Percentiles rank a stretch among this genome's conserved stretches.
phyloP scores from a whole-genome alignment of 2,113 vertebrate species.

The Blennius ocellaris region DNA sequence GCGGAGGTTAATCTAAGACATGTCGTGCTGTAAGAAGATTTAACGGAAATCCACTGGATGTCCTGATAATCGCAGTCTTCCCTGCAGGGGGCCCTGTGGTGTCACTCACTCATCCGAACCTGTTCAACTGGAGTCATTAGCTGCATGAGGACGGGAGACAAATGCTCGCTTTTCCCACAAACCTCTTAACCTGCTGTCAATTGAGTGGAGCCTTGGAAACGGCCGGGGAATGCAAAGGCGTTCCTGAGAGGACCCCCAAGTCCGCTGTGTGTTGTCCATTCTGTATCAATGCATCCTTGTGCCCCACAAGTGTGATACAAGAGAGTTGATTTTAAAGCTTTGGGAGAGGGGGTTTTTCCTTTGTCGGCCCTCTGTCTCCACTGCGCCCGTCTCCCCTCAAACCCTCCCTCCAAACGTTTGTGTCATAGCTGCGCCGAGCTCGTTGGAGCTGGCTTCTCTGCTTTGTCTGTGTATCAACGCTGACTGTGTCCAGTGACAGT shows the following conservation, averaged over 20 bases:
- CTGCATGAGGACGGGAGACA: conserved; percentile 69
- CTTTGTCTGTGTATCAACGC: conserved; percentile 2
- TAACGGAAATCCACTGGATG: too few relatives aligned
- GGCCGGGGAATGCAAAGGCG: conserved; percentile 70
- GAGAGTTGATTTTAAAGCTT: conserved; percentile 54
- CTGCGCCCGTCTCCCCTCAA: neutral
- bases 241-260: conserved; percentile 64
- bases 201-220: conserved; percentile 79
- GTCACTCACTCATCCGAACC: conserved; percentile 45
- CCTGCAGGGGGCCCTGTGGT: conserved; percentile 65
- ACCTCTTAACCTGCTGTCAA: conserved; percentile 82
- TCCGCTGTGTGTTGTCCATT: conserved; percentile 57
- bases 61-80: conserved; percentile 11
- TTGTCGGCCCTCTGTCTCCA: conserved; percentile 20
- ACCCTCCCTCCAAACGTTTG: neutral
- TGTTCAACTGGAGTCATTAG: conserved; percentile 72
- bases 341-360: conserved; percentile 6
- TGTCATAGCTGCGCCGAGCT: neutral
- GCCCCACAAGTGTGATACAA: conserved; percentile 47
- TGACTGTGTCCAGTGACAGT: conserved; percentile 23
- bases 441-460: neutral
- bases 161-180: conserved; percentile 80
- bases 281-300: conserved; percentile 72
- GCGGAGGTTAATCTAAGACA: too few relatives aligned
- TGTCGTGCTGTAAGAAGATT: too few relatives aligned